These are phyloP conservation scores for Sebastes oblongus DNA, from an alignment of 2,797 vertebrate species.

Conservation along the genomic window DNA sequence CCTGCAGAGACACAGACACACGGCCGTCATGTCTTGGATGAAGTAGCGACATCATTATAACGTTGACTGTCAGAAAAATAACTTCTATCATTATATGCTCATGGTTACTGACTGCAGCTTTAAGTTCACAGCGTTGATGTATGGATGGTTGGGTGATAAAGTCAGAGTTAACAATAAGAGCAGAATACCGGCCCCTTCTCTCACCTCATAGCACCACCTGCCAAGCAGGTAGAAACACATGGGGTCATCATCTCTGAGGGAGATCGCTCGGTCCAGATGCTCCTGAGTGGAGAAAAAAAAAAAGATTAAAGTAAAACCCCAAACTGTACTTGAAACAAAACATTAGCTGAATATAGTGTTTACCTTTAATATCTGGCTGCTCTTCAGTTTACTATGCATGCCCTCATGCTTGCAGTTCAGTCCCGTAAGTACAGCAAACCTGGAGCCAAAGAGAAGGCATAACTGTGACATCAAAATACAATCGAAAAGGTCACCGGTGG, in stretches of 20 bases:
- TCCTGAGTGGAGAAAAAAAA: slow-evolving; percentile 60
- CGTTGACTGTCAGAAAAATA: too few relatives aligned
- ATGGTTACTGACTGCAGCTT: too few relatives aligned
- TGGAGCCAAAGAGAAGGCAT: slow-evolving; percentile 4
- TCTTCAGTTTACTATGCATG: slow-evolving; percentile 82
- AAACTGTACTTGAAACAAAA: background rate
- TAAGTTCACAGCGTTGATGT: background rate
- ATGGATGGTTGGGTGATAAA: background rate
- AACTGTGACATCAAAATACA: background rate
- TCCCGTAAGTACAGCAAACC: slow-evolving; percentile 78
- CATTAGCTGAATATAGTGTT: background rate
- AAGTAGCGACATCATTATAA: too few relatives aligned
- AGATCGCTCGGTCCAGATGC: slow-evolving; percentile 77
- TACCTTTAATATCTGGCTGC: slow-evolving; percentile 80
- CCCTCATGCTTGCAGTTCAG: slow-evolving; percentile 68
- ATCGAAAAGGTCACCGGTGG: background rate
- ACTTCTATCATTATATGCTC: too few relatives aligned
- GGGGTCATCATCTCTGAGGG: slow-evolving; percentile 76
- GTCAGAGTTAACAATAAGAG: background rate
- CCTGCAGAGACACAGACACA: slow-evolving; percentile 71
- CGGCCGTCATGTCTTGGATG: background rate
- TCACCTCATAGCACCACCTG: slow-evolving; percentile 84
- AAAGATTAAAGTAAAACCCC: too few relatives aligned
- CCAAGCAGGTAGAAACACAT: slow-evolving; percentile 81
- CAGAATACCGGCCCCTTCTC: background rate